Conservation (phyloP, 2,888 invertebrate species). For the Troglohyphantes excavatus region DNA sequence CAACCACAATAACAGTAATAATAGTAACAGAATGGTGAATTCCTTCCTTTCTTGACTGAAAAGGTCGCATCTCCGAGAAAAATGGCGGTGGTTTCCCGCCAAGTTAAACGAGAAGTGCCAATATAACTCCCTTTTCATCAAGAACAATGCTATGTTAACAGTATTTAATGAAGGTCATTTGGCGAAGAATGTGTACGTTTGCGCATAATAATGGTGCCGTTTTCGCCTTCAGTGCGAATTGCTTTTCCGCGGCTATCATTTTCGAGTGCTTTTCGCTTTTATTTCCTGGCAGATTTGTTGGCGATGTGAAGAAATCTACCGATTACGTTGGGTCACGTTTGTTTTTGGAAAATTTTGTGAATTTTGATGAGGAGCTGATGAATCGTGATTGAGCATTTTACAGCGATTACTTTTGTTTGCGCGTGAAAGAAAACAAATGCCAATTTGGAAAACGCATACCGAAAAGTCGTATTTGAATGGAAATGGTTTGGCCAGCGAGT, state of each 20-base stretch:
- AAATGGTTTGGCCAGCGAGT: not conserved
- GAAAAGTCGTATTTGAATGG: not conserved
- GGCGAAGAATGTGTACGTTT: constrained; percentile 32
- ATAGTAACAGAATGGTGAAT: constrained; percentile 7
- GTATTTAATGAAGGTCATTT: constrained; percentile 27
- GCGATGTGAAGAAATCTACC: not conserved
- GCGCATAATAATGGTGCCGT: constrained; percentile 19
- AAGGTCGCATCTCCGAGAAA: constrained; percentile 30
- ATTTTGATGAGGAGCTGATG: not conserved
- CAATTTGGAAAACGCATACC: not conserved
- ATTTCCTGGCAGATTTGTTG: constrained; percentile 19
- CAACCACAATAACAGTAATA: constrained; percentile 36
- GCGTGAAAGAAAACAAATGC: not conserved
- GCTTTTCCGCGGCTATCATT: not conserved
- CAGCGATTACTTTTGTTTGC: not conserved
- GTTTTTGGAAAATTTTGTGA: constrained; percentile 7
- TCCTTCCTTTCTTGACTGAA: not conserved
- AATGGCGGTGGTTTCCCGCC: not conserved
- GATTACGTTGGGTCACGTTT: constrained; percentile 16
- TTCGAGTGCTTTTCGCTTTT: not conserved
- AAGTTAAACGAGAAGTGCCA: not conserved
- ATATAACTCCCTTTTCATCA: constrained; percentile 35
- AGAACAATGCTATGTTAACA: constrained; percentile 38
- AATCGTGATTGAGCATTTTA: not conserved
- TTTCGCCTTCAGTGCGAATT: not conserved